Evolutionary conservation across 2,797 vertebrate genomes (phyloP), one percentile per base, ranked within the genome.

Genomic region (Phrynocephalus guinanensis): DNA sequence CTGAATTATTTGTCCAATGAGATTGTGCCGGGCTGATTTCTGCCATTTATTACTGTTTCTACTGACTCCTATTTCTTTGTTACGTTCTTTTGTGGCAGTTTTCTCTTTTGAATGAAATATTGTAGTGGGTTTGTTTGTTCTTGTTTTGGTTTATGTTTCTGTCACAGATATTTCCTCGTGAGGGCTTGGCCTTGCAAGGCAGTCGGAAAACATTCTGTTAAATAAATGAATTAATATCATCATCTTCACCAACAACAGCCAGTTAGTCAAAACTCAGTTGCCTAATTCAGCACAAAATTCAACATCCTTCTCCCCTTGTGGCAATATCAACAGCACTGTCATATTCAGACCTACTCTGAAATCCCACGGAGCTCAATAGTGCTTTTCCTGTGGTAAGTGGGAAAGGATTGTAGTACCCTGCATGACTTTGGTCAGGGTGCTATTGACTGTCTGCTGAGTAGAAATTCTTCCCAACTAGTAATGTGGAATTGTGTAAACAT

Each of bases 1-100:
- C 22, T 38, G n/a, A 56, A 44, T 82, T 82, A 52, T 82, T 82
- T 82, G n/a, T 82, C 24, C 67, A 24, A 68, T 68, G 67, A 26
- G 20, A 68, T 82, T 82, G 20, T 75, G 72, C 72, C 44, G 28
- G 18, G 13, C 8, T n/a, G 18, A 83, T 71, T 52, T 50, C 16
- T 83, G 28, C 68, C 22, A 83, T 50, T 71, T 4, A 83, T 71
- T 52, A 4, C 44, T 83, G 15, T 66, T 68, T 28, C 18, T 20
- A 72, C 30, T 72, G 18, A 20, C 26, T 68, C 44, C 67, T 7
- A 50, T 71, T 71, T 70, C 33, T 28, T 52, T 84, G 7, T 15
- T 63, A 63, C 26, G 13, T 11, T 38, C 6, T 75, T 38, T 83
- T 83, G 24, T 63, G 33, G 38, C 63, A 5, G 33, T 83, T 75